Evolutionary conservation across 2,888 invertebrate genomes (phyloP).

Genomic region (Myopa testacea): DNA sequence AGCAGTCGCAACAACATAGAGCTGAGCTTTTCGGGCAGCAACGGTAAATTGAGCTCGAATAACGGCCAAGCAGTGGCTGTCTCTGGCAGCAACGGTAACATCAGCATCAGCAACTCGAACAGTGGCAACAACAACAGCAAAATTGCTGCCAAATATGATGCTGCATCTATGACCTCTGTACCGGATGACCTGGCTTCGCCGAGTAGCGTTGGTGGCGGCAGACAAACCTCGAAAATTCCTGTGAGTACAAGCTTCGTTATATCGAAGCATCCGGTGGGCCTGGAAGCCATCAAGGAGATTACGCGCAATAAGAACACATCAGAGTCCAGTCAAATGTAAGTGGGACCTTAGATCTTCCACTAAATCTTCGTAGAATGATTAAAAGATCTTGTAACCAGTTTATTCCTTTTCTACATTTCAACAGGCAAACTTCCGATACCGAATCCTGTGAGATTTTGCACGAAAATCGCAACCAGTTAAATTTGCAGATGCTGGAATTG

Average conservation of each 20-base stretch:
- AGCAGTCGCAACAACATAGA: constrained; percentile 64
- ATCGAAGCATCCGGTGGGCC: constrained; percentile 76
- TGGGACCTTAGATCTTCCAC: constrained; percentile 36
- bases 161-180: constrained; percentile 45
- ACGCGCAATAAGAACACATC: constrained; percentile 74
- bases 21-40: constrained; percentile 64
- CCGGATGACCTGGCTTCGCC: constrained; percentile 60
- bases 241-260: constrained; percentile 67
- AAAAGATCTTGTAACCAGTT: background rate
- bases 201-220: constrained; percentile 40
- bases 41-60: constrained; percentile 62
- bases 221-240: constrained; percentile 60
- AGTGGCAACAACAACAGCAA: constrained; percentile 60
- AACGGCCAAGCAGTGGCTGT: constrained; percentile 52
- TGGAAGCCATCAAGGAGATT: constrained; percentile 83
- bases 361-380: background rate
- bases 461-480: constrained; percentile 64
- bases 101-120: constrained; percentile 62
- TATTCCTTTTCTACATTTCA: too few relatives aligned
- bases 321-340: constrained; percentile 68
- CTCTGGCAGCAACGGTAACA: constrained; percentile 62
- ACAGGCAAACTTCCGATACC: constrained; percentile 68
- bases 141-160: constrained; percentile 46
- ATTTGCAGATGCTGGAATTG: constrained; percentile 59
- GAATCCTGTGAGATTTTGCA: constrained; percentile 68